Conservation (phyloP, 1,140 invertebrate species). For the Leptinotarsa texana region DNA sequence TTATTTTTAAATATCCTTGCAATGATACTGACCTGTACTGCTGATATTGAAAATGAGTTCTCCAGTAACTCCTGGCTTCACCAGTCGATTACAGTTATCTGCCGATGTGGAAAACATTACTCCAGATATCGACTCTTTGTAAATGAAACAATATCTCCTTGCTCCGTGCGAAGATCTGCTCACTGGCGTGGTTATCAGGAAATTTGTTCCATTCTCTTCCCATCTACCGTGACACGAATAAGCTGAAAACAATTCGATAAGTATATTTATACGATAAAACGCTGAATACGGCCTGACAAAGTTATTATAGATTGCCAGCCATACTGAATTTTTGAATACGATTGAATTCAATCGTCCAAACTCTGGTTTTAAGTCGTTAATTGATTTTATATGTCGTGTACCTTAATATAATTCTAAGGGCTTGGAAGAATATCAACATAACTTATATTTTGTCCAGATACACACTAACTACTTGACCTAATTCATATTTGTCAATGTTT, state of each 20-base stretch:
- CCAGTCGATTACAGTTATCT: conserved; percentile 61
- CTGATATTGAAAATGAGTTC: conserved; percentile 60
- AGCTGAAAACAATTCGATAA: conserved; percentile 60
- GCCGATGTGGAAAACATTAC: conserved; percentile 59
- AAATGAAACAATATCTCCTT: conserved; percentile 66
- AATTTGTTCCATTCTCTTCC: conserved; percentile 72
- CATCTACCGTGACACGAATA: conserved; percentile 86
- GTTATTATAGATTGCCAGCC: too few species aligned
- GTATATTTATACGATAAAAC: neutral
- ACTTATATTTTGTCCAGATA: too few species aligned
- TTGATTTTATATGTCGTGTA: too few species aligned
- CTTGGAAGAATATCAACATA: too few species aligned
- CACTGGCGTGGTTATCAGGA: conserved; percentile 75
- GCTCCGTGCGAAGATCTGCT: conserved; percentile 62
- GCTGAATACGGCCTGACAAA: too few species aligned
- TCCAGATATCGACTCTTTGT: conserved; percentile 57
- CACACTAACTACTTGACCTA: too few species aligned
- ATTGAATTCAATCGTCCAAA: too few species aligned
- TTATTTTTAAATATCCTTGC: too few species aligned
- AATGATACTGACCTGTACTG: conserved; percentile 54
- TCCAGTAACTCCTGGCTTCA: conserved; percentile 55
- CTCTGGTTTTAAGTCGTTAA: too few species aligned
- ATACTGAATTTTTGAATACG: too few species aligned
- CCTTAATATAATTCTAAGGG: too few species aligned
- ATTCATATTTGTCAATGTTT: too few species aligned